Evolutionary conservation across 2,113 vertebrate genomes (phyloP).

Genomic region (Mirounga angustirostris): DNA sequence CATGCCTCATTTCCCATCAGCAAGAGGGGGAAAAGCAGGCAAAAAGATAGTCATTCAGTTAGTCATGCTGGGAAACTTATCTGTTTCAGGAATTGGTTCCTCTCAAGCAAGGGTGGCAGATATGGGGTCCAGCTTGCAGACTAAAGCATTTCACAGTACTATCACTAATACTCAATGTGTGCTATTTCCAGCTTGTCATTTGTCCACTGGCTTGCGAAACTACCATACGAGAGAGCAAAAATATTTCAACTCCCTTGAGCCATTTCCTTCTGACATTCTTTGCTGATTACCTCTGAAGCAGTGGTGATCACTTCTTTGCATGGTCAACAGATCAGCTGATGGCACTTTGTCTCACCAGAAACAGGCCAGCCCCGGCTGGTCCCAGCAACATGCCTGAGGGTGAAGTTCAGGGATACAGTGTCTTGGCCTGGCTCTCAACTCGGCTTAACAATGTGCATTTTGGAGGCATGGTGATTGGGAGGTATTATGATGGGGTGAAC

Average conservation of each 20-base stretch:
- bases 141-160: neutral
- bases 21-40: neutral
- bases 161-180: neutral
- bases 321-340: neutral
- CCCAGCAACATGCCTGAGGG: neutral
- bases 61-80: constrained; percentile 56
- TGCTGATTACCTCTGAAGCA: constrained; percentile 59
- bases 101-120: constrained; percentile 13
- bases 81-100: constrained; percentile 38
- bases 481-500: neutral
- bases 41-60: neutral
- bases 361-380: neutral
- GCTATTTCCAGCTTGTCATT: constrained; percentile 55
- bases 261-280: constrained; percentile 73
- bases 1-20: constrained; percentile 64
- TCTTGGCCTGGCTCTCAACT: neutral
- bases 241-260: neutral
- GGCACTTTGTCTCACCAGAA: constrained; percentile 12
- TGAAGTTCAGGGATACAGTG: neutral
- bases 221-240: neutral
- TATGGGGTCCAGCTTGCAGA: neutral
- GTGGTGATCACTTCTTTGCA: constrained; percentile 36
- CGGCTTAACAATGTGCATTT: constrained; percentile 14
- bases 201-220: constrained; percentile 62
- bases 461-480: neutral